Evolutionary conservation across 1,140 invertebrate species (phyloP).

Genomic region (Steinernema khuongi): DNA sequence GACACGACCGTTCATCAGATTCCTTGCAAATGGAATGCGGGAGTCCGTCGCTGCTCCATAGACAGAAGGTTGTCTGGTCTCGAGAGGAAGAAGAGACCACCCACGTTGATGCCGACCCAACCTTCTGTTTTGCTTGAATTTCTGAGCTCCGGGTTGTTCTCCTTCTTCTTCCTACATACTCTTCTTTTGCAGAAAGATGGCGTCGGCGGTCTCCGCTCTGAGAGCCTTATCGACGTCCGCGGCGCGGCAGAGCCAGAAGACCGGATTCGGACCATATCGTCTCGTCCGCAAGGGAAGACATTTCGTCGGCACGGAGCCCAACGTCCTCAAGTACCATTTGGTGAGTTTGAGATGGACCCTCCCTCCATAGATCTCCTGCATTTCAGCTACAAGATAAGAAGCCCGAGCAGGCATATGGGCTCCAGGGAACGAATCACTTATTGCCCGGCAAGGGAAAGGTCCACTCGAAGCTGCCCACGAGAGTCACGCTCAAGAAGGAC

Average conservation of each 20-base stretch:
- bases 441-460: slow-evolving; percentile 50
- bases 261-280: slow-evolving; percentile 54
- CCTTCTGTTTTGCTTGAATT: no score
- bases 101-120: no score
- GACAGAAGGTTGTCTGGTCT: no score
- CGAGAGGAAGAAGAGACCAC: no score
- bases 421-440: slow-evolving; percentile 57
- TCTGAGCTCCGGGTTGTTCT: no score
- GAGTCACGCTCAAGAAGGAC: slow-evolving; percentile 62
- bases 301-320: slow-evolving; percentile 57
- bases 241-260: slow-evolving; percentile 38
- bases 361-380: neutral
- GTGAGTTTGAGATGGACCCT: slow-evolving; percentile 36
- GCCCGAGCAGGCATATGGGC: slow-evolving; percentile 48
- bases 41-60: no score
- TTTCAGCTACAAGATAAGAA: slow-evolving; percentile 56
- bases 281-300: slow-evolving; percentile 50
- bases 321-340: slow-evolving; percentile 53
- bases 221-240: neutral
- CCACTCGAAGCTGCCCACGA: slow-evolving; percentile 50
- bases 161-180: neutral
- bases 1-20: no score
- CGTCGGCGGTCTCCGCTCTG: neutral
- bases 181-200: neutral
- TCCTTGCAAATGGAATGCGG: no score